Conservation (phyloP, 1,140 invertebrate species). For the Leguminivora glycinivorella region DNA sequence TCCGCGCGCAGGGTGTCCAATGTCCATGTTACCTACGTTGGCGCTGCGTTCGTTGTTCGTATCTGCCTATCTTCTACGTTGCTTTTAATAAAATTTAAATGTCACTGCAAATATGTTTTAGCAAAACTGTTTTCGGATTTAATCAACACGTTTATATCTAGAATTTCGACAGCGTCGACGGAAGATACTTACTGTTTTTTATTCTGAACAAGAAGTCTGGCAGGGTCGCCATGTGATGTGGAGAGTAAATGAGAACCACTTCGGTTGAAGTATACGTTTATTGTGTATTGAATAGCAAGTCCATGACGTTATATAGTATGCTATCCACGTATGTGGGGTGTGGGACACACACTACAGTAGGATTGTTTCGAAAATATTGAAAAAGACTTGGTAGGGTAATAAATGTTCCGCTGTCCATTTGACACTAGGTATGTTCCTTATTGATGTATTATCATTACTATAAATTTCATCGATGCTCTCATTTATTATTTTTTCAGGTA, state of each 20-base stretch:
- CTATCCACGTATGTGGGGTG: too few species aligned
- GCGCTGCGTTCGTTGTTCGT: conserved; percentile 19
- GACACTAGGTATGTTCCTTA: neutral
- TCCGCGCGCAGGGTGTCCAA: conserved; percentile 18
- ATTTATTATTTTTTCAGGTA: neutral
- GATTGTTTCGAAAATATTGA: neutral
- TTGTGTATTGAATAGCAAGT: too few species aligned
- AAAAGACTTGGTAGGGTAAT: neutral
- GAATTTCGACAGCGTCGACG: neutral
- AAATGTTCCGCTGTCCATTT: neutral
- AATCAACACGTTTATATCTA: neutral
- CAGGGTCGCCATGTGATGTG: too few species aligned
- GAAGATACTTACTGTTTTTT: neutral
- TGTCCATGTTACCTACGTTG: conserved; percentile 10
- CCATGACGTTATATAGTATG: too few species aligned
- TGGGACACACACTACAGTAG: too few species aligned
- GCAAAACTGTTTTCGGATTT: neutral
- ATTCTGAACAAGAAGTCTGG: neutral
- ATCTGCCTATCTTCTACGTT: conserved; percentile 23
- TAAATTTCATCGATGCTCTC: neutral
- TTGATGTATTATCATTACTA: neutral
- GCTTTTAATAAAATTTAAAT: conserved; percentile 17
- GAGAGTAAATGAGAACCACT: too few species aligned
- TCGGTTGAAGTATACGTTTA: too few species aligned
- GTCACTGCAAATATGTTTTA: conserved; percentile 13